These are phyloP conservation scores for Fratercula arctica DNA, from an alignment of 2,797 vertebrate genomes.

Conservation along the genomic window DNA sequence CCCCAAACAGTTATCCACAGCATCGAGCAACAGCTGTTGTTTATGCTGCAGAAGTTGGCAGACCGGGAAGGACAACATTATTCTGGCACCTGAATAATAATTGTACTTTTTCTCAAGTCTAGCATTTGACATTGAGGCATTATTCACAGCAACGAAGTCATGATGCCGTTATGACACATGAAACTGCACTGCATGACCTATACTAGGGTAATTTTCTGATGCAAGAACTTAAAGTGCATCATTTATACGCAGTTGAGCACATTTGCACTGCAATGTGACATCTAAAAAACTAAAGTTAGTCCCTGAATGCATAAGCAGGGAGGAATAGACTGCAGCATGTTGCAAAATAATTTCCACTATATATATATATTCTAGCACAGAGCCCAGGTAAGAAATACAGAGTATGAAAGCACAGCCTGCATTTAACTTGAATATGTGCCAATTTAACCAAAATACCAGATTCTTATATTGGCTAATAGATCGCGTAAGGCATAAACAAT, in stretches of 20 bases:
- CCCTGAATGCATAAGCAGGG: not conserved
- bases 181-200: not conserved
- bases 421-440: not conserved
- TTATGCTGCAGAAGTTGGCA: not conserved
- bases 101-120: not conserved
- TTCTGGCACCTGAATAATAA: not conserved
- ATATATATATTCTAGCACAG: not conserved
- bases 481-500: not conserved
- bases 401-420: not conserved
- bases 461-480: too few relatives aligned
- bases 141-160: not conserved
- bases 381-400: not conserved
- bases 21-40: not conserved
- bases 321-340: not conserved
- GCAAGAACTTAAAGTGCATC: not conserved
- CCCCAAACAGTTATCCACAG: not conserved
- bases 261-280: not conserved
- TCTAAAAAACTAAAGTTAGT: not conserved
- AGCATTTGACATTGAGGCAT: not conserved
- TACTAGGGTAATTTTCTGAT: not conserved
- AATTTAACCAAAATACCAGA: too few relatives aligned
- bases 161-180: not conserved
- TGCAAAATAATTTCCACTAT: not conserved
- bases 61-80: not conserved
- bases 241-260: not conserved